phyloP scores from a whole-genome alignment of 2,888 invertebrate genomes.

The Drosophila maculinotata region DNA sequence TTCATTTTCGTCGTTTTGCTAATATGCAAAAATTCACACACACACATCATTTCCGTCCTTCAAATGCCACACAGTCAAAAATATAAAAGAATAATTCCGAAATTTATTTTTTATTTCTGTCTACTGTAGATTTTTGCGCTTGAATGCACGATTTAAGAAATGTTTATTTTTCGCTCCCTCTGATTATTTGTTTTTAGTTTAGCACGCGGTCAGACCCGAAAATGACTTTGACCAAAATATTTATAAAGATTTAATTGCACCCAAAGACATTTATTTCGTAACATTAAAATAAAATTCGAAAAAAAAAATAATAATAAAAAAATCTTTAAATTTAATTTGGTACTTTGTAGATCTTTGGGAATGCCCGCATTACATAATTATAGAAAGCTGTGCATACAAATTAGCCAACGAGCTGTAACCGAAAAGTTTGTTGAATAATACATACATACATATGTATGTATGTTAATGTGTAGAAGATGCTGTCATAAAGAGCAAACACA shows the following conservation, averaged over 20 bases:
- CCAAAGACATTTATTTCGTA: conserved; percentile 37
- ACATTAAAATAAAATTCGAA: conserved; percentile 20
- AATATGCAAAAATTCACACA: conserved; percentile 70
- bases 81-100: conserved; percentile 36
- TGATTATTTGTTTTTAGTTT: conserved; percentile 42
- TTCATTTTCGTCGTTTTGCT: conserved; percentile 57
- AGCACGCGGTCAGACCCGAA: conserved; percentile 2
- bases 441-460: neutral
- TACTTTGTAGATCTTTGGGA: too few species aligned
- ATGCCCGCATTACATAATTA: conserved; percentile 1
- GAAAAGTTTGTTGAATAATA: neutral
- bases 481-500: conserved; percentile 56
- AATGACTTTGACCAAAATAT: conserved; percentile 32
- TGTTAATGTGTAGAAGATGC: neutral
- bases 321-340: neutral
- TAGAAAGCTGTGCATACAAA: too few species aligned
- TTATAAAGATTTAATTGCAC: conserved; percentile 39
- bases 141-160: conserved; percentile 61
- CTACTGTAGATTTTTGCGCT: conserved; percentile 40
- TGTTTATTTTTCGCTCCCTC: conserved; percentile 7
- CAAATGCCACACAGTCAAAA: conserved; percentile 61
- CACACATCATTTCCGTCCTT: conserved; percentile 71
- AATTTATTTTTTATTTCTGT: conserved; percentile 34
- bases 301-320: neutral
- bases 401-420: conserved; percentile 5